phyloP scores from a whole-genome alignment of 2,888 invertebrate species.

The Acrobasis suavella region DNA sequence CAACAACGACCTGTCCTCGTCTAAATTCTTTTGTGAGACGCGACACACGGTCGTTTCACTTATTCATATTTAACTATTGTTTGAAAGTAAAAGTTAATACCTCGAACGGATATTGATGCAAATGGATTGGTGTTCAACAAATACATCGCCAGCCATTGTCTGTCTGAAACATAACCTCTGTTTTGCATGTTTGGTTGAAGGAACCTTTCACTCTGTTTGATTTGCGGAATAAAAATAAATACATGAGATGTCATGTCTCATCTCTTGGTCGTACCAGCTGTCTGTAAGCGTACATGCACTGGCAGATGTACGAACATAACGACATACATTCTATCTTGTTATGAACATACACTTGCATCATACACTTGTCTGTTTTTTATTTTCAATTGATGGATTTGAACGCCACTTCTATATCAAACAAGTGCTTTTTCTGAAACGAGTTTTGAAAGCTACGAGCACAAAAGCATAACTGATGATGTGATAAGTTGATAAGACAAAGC shows the following conservation, averaged over 20 bases:
- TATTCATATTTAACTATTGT: slow-evolving; percentile 12
- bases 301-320: slow-evolving; percentile 7
- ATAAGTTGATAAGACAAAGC: background rate
- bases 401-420: background rate
- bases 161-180: background rate
- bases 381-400: background rate
- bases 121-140: slow-evolving; percentile 14
- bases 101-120: slow-evolving; percentile 4
- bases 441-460: too few relatives aligned
- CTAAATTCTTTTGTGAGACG: background rate
- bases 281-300: background rate
- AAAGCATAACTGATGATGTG: too few relatives aligned
- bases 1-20: background rate
- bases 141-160: slow-evolving; percentile 1
- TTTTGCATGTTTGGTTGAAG: background rate
- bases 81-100: slow-evolving; percentile 18
- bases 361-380: background rate
- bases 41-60: background rate
- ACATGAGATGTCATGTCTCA: background rate
- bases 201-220: slow-evolving; percentile 6
- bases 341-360: background rate
- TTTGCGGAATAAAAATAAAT: background rate
- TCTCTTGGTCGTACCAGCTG: background rate
- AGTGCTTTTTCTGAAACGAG: too few relatives aligned
- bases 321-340: background rate